Evolutionary conservation across 2,888 invertebrate species (phyloP), one percentile per base, ranked within the genome.

Genomic region (Phaonia tiefii): DNA sequence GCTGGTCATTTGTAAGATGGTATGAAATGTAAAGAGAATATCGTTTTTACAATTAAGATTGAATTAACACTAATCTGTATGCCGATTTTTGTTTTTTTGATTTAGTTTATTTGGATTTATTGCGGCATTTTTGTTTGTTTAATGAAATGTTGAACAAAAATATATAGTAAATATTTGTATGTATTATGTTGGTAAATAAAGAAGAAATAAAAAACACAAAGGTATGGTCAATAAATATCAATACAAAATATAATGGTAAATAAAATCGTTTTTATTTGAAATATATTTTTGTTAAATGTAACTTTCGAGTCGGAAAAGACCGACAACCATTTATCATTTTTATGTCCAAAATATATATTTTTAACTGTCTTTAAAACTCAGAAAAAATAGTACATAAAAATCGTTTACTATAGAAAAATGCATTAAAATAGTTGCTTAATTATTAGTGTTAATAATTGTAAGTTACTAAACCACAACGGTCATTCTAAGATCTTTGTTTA

Each of bases 131-230:
- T 69, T 56, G 26, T 31, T 31, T 31, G 49, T 69, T 69, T 69
- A 72, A 80, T 80, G 80, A 51, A 69, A 70, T 77, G 58, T 80
- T 66, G 31, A 46, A 42, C 56, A 54, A 54, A 22, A 22, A 54
- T 25, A 54, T 54, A 54, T 20, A 70, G 46, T 56, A 79, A 65
- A 79, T 67, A 74, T 69, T 69, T 54, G 54, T 69, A 69, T 31
- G 31, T 31, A n/a, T n/a, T n/a, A 31, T 25, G 31, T 44, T n/a
- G n/a, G 25, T 54, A 54, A 54, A 44, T 44, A 54, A 25, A 54
- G 11, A 22, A 2, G 22, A 54, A 25, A 22, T 22, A 17, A 7
- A 3, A 13, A 54, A 54, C 22, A 1, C 2, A 54, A 54, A 54
- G 3, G 25, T 54, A 54, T 54, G 54, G 54, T 54, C 25, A 54